Evolutionary conservation across 2,797 vertebrate species (phyloP).

Genomic region (Phyllotis vaccarum): DNA sequence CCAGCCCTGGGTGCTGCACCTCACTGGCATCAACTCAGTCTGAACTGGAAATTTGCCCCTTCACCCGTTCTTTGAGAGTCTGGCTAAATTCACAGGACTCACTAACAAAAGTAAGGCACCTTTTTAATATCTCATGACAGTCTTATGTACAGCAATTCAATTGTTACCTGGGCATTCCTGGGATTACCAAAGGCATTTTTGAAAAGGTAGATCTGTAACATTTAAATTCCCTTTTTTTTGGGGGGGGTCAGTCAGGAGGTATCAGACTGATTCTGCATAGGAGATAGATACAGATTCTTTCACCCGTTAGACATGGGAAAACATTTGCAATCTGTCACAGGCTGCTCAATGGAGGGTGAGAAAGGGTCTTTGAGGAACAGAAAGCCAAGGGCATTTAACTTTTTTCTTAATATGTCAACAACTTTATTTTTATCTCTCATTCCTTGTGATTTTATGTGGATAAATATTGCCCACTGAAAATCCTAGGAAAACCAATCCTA

Average conservation of each 20-base stretch:
- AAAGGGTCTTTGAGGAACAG: conserved; percentile 29
- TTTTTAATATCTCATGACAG: not conserved
- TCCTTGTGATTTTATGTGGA: conserved; percentile 45
- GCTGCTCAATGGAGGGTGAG: conserved; percentile 37
- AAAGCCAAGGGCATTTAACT: not conserved
- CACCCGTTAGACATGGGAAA: conserved; percentile 41
- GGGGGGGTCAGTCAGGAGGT: too few relatives aligned
- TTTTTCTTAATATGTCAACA: not conserved
- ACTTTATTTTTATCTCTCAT: conserved; percentile 44
- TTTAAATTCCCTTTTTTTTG: not conserved
- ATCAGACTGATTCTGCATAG: conserved; percentile 36
- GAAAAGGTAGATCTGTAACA: conserved; percentile 51
- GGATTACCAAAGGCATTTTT: conserved; percentile 44
- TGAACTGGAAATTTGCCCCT: not conserved
- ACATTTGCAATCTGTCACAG: not conserved
- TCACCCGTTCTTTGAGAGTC: not conserved
- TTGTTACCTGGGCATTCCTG: conserved; percentile 10
- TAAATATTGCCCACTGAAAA: conserved; percentile 46
- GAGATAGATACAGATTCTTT: conserved; percentile 50
- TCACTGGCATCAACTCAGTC: not conserved
- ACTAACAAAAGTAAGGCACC: not conserved
- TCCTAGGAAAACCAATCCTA: conserved; percentile 4
- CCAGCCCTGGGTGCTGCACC: not conserved
- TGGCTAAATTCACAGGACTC: not conserved
- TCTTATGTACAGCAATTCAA: not conserved